These are phyloP conservation scores for Geotrypetes seraphini DNA, from an alignment of 2,797 vertebrate genomes.

Conservation along the genomic window DNA sequence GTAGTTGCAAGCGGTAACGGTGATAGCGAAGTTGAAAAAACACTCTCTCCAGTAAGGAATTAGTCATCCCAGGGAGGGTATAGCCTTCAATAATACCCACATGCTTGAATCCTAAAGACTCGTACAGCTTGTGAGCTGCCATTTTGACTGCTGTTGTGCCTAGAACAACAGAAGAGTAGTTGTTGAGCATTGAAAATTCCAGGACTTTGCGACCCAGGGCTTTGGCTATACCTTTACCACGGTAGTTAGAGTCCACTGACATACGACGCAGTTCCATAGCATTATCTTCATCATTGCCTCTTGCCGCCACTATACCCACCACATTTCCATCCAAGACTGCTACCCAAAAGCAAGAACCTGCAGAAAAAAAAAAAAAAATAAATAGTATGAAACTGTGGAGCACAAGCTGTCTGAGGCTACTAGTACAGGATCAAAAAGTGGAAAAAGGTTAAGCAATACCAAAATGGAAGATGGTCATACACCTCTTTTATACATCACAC, in stretches of 20 bases:
- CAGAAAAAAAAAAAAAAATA: slow-evolving; percentile 17
- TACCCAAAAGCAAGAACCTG: slow-evolving; percentile 98
- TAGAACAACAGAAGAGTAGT: slow-evolving; percentile 87
- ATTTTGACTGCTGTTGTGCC: slow-evolving; percentile 94
- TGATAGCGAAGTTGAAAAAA: slow-evolving; percentile 98
- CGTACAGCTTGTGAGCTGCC: slow-evolving; percentile 96
- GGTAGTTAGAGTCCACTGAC: slow-evolving; percentile 92
- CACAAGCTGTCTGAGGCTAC: too few relatives aligned
- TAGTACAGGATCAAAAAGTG: too few relatives aligned
- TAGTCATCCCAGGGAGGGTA: slow-evolving; percentile 85
- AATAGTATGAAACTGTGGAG: too few relatives aligned
- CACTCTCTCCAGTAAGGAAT: slow-evolving; percentile 83
- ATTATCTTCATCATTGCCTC: slow-evolving; percentile 87
- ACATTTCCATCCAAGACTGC: slow-evolving; percentile 85
- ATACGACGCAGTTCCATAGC: slow-evolving; percentile 88
- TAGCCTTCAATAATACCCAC: slow-evolving; percentile 79
- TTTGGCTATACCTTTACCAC: slow-evolving; percentile 95
- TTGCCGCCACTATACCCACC: slow-evolving; percentile 89
- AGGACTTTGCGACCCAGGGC: slow-evolving; percentile 87
- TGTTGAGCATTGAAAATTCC: slow-evolving; percentile 90
- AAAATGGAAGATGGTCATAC: too few relatives aligned
- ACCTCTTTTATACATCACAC: too few relatives aligned
- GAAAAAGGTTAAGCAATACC: too few relatives aligned
- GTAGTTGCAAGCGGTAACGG: slow-evolving; percentile 94
- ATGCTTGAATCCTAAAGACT: slow-evolving; percentile 93